Evolutionary conservation across 2,888 invertebrate species (phyloP), one percentile per base, ranked within the genome.

Genomic region (Branchinecta sandiegonensis): DNA sequence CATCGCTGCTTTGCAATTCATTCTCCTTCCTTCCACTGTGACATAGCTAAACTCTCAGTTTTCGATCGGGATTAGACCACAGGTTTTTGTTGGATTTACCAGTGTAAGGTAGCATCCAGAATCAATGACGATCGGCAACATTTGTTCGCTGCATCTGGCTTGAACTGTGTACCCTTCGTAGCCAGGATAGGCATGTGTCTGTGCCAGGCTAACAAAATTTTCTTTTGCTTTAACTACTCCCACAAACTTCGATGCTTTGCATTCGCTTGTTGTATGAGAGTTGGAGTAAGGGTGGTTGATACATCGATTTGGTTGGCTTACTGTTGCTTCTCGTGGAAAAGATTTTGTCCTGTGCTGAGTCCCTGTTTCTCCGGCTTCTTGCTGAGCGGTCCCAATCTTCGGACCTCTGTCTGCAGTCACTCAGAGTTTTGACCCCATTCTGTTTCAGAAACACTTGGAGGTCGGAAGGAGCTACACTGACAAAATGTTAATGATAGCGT

Each of bases 251-350:
- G 13, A 13, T 2, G 50, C 13, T 50, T 50, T 50, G 50, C 13
- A 13, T 2, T 50, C n/a, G 13, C n/a, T n/a, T 50, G 50, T 50
- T 50, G 50, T 50, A 50, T 50, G 50, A 13, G 50, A 50, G 13
- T 13, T 13, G 13, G 50, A 50, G 50, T 50, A 13, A 50, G 50
- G 50, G n/a, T 50, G 50, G n/a, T 50, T 13, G n/a, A 13, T 13
- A n/a, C 50, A 50, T 13, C n/a, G 50, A 13, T 50, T 50, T 50
- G 50, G n/a, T 50, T 13, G 50, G 50, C 50, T 50, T 50, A n/a
- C n/a, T 13, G 13, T 13, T 13, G 13, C n/a, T 50, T 13, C 50
- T 50, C 50, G 13, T 13, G 3, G n/a, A 13, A 13, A 50, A n/a
- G 50, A 50, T 13, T 50, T n/a, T n/a, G 50, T 50, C n/a, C 13